phyloP scores from a whole-genome alignment of 2,888 invertebrate species.

The Elysia crispata region DNA sequence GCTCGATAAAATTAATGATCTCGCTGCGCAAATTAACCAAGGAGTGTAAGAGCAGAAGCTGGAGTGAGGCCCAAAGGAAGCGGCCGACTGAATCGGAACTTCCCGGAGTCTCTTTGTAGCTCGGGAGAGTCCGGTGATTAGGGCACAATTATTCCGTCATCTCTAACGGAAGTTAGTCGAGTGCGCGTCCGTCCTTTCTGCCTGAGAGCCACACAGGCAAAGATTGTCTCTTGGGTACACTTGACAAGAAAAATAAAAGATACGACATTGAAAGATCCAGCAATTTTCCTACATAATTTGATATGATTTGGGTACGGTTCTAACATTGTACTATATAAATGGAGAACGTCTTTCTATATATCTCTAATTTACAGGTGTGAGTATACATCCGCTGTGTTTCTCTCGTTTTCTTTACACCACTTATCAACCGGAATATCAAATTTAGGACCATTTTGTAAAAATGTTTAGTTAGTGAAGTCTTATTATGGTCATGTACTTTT shows the following conservation, averaged over 20 bases:
- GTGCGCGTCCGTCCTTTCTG: not conserved
- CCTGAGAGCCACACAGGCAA: too few relatives aligned
- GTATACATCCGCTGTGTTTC: too few relatives aligned
- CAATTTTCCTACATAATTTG: not conserved
- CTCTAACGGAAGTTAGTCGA: constrained; percentile 34
- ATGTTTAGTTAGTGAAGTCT: not conserved
- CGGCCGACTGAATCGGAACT: constrained; percentile 34
- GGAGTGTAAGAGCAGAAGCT: constrained; percentile 11
- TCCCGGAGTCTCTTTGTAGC: not conserved
- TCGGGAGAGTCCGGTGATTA: constrained; percentile 23
- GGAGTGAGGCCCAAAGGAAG: not conserved
- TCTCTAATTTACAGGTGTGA: too few relatives aligned
- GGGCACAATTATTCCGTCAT: constrained; percentile 42
- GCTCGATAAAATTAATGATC: constrained; percentile 48
- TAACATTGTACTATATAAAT: too few relatives aligned
- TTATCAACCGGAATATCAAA: too few relatives aligned
- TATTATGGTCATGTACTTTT: not conserved
- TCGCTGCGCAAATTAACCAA: constrained; percentile 41
- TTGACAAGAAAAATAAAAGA: too few relatives aligned
- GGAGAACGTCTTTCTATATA: too few relatives aligned
- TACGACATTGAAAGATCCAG: not conserved
- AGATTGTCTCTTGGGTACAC: too few relatives aligned
- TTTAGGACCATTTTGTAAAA: too few relatives aligned
- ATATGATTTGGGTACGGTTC: not conserved
- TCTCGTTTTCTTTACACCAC: too few relatives aligned